Evolutionary conservation across 2,113 vertebrate genomes (phyloP), one percentile per base, ranked within the genome.

Genomic region (Aegotheles bennettii): DNA sequence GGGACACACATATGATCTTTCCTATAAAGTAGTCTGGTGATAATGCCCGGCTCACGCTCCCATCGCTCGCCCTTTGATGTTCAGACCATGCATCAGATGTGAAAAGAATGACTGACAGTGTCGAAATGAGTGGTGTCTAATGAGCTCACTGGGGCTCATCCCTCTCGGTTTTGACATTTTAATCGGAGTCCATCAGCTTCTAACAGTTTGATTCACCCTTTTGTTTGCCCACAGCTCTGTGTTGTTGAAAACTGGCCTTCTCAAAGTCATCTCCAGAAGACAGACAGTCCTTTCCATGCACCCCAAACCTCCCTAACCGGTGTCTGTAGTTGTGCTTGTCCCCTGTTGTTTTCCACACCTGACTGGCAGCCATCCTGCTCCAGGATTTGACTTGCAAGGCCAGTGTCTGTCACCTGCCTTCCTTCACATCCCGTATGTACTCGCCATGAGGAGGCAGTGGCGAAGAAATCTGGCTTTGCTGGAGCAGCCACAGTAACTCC

Each of bases 101-200:
- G 76, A 78, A 77, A 90, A 67, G 82, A 77, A 78, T 90, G 82
- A 95, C n/a, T 93, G 93, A 75, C 73, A 75, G 60, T 20, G 20
- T 74, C 78, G 76, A 91, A 87, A 85, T 2, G 10, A 54, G n/a
- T 48, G 67, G 75, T 71, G 56, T 90, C 83, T 93, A 81, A 90
- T 78, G 71, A 95, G 64, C 31, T 92, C 85, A 87, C 69, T 67
- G 28, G 40, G 28, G 76, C 83, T 81, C 83, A 57, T 92, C 83
- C 64, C n/a, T 53, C 38, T n/a, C 1, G 0, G 20, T 35, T 67
- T 74, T 94, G 90, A 77, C 80, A 89, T 92, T 94, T 95, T 64
- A 86, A 2, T 25, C 47, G 68, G 73, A 86, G 60, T 17, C 23
- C 10, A 5, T 67, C 60, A n/a, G 33, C 51, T 90, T 88, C 79